These are phyloP conservation scores for Hylomyscus alleni DNA, from an alignment of 2,797 vertebrate genomes.

Conservation along the genomic window DNA sequence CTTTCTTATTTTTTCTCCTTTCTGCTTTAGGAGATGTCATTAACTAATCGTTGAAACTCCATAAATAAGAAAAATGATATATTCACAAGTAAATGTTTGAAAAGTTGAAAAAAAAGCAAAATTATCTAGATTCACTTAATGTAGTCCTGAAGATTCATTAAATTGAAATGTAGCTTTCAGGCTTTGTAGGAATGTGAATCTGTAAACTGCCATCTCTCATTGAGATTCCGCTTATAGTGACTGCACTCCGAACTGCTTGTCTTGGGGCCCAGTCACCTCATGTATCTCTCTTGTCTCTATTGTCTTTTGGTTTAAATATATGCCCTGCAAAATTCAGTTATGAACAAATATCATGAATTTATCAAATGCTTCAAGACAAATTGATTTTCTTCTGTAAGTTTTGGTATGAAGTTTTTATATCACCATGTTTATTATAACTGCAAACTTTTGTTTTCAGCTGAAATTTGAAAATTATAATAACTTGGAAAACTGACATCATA, in stretches of 20 bases:
- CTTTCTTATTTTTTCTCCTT: slow-evolving; percentile 56
- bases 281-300: slow-evolving; percentile 38
- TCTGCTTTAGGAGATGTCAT: slow-evolving; percentile 83
- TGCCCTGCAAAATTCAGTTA: slow-evolving; percentile 7
- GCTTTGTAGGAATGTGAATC: slow-evolving; percentile 85
- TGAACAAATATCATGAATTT: slow-evolving; percentile 28
- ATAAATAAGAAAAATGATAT: slow-evolving; percentile 89
- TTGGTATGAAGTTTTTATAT: neutral
- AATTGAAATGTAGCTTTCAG: slow-evolving; percentile 83
- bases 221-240: slow-evolving; percentile 80
- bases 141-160: slow-evolving; percentile 85
- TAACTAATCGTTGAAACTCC: slow-evolving; percentile 86
- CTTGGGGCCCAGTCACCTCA: slow-evolving; percentile 61
- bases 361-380: slow-evolving; percentile 46
- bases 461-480: slow-evolving; percentile 34
- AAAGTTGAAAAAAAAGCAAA: slow-evolving; percentile 82
- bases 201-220: slow-evolving; percentile 81
- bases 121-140: slow-evolving; percentile 84
- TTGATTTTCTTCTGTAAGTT: slow-evolving; percentile 12
- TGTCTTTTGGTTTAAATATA: slow-evolving; percentile 72
- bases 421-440: neutral
- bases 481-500: neutral
- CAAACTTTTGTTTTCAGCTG: neutral
- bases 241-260: slow-evolving; percentile 68
- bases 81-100: slow-evolving; percentile 88